Conservation (phyloP, 2,888 invertebrate species). For the Pogonocherus hispidulus region DNA sequence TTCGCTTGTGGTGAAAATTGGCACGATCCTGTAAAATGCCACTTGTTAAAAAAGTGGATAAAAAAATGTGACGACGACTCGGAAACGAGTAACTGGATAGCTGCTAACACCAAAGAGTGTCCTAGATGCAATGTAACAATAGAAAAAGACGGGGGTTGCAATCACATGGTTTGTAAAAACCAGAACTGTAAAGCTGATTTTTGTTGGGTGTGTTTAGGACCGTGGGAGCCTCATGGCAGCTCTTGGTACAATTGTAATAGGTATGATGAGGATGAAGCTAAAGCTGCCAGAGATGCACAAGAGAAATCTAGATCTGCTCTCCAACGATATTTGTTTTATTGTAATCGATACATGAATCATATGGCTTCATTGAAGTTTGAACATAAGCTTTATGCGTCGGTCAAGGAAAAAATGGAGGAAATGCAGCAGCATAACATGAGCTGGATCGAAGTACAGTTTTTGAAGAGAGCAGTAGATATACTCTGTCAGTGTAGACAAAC, state of each 20-base stretch:
- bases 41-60: constrained; percentile 94
- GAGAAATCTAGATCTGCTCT: constrained; percentile 94
- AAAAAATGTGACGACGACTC: constrained; percentile 99
- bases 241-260: constrained; percentile 99
- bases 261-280: constrained; percentile 95
- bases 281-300: constrained; percentile 95
- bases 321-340: constrained; percentile 98
- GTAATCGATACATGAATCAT: constrained; percentile 99
- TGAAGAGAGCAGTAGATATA: constrained; percentile 97
- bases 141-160: constrained; percentile 98
- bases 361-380: constrained; percentile 99
- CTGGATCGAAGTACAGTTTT: constrained; percentile 99
- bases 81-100: constrained; percentile 99
- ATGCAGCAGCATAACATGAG: constrained; percentile 99
- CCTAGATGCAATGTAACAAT: constrained; percentile 98
- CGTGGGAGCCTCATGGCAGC: constrained; percentile 98
- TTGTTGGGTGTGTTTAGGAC: constrained; percentile 99
- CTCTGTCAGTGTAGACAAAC: constrained; percentile 97
- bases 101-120: constrained; percentile 99
- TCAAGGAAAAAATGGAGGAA: constrained; percentile 99
- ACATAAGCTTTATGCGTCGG: constrained; percentile 94
- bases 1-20: constrained; percentile 97
- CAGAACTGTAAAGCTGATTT: constrained; percentile 98
- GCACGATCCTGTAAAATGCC: constrained; percentile 98
- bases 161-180: constrained; percentile 99